Evolutionary conservation across 2,113 vertebrate genomes (phyloP).

Genomic region (Cepphus grylle): DNA sequence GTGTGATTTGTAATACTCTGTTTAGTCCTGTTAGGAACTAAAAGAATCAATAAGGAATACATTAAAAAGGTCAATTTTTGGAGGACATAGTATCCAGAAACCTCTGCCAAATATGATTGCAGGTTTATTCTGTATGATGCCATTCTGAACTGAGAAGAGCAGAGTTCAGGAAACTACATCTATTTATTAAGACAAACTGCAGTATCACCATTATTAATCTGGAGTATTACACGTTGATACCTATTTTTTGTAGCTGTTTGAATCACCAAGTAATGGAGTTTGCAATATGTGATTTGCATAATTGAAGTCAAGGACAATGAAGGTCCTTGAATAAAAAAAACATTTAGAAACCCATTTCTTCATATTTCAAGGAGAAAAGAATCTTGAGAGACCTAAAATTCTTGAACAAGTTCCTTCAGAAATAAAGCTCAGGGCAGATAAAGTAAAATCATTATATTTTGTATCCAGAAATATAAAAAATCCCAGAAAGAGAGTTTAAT

Average conservation of each 20-base stretch:
- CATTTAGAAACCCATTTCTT: background rate
- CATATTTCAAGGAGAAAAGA: background rate
- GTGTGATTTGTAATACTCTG: background rate
- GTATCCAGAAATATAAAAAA: background rate
- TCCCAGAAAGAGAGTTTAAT: background rate
- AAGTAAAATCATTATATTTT: background rate
- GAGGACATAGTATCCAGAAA: background rate
- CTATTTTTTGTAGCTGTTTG: background rate
- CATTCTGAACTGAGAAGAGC: background rate
- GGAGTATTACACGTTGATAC: background rate
- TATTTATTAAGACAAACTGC: background rate
- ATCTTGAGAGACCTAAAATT: background rate
- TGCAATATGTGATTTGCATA: background rate
- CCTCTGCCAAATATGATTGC: background rate
- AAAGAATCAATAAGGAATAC: background rate
- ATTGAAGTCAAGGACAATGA: background rate
- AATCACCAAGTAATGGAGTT: background rate
- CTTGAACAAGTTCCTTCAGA: background rate
- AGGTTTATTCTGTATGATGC: background rate
- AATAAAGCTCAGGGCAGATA: background rate
- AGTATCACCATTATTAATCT: background rate
- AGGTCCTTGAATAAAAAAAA: background rate
- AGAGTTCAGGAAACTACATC: background rate
- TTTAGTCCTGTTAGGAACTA: background rate
- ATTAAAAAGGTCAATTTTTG: background rate